Percentiles rank a stretch among this genome's conserved stretches.
Conservation (phyloP, 1,140 invertebrate species). For the Caenorhabditis elegans region DNA sequence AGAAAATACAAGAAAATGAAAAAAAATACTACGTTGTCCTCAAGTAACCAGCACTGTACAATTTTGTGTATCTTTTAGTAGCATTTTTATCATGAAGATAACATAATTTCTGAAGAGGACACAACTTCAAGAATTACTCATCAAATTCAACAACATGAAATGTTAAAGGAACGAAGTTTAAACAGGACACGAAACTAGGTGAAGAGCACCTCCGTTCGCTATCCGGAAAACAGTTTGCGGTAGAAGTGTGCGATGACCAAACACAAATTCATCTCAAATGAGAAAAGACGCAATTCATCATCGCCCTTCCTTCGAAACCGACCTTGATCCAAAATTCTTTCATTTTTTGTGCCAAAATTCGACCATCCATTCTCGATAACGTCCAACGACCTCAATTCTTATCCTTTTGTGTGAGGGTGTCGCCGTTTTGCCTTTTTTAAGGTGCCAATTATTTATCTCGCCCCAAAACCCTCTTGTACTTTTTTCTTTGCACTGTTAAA, state of each 20-base stretch:
- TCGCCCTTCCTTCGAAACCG: slow-evolving; percentile 12
- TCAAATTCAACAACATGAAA: too few relatives aligned
- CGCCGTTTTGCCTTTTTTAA: neutral
- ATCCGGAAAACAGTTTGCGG: neutral
- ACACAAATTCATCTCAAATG: slow-evolving; percentile 16
- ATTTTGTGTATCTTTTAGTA: too few relatives aligned
- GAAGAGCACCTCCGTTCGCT: neutral
- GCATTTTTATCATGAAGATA: too few relatives aligned
- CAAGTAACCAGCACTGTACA: too few relatives aligned
- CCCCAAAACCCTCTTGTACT: neutral
- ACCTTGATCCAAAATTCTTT: slow-evolving; percentile 21
- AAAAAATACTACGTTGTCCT: too few relatives aligned
- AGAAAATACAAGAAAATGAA: too few relatives aligned
- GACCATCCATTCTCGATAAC: slow-evolving; percentile 14
- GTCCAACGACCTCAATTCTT: slow-evolving; percentile 21
- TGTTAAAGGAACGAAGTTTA: too few relatives aligned
- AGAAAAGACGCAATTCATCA: slow-evolving; percentile 30
- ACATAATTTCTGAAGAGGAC: too few relatives aligned
- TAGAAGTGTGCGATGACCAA: slow-evolving; percentile 10
- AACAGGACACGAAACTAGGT: neutral
- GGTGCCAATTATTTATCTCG: slow-evolving; percentile 29
- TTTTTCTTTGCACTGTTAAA: too few relatives aligned
- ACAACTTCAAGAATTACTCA: too few relatives aligned
- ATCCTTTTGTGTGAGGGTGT: neutral
- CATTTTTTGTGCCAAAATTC: slow-evolving; percentile 20